Conservation (phyloP, 2,113 vertebrate species). For the Chionodraco myersi region DNA sequence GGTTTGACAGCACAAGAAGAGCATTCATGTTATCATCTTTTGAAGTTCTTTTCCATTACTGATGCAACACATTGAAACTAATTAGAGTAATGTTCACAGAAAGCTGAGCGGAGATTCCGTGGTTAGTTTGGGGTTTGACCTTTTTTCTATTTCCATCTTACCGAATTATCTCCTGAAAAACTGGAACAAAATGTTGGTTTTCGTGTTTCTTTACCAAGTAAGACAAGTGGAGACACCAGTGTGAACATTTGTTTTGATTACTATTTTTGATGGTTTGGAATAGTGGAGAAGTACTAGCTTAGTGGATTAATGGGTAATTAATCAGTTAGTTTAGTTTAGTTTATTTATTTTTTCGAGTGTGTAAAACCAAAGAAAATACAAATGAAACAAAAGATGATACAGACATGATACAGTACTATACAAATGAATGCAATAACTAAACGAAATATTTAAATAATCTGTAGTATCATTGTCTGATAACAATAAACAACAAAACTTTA, state of each 20-base stretch:
- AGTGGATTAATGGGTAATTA: background rate
- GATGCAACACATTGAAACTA: slow-evolving; percentile 66
- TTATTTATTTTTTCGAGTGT: no score
- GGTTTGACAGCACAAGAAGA: slow-evolving; percentile 45
- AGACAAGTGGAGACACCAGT: background rate
- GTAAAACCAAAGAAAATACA: no score
- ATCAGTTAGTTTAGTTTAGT: no score
- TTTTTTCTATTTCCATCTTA: background rate
- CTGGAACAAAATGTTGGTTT: background rate
- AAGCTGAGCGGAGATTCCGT: slow-evolving; percentile 18
- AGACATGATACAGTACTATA: no score
- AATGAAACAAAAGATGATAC: no score
- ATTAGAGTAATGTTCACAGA: slow-evolving; percentile 11
- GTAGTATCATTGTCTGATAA: no score
- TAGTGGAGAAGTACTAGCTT: background rate
- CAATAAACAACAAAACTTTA: no score
- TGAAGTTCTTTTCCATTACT: slow-evolving; percentile 54
- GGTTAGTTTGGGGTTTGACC: slow-evolving; percentile 20
- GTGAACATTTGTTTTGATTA: background rate
- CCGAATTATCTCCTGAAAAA: background rate
- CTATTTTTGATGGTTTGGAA: background rate
- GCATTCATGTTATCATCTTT: slow-evolving; percentile 38
- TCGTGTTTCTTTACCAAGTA: background rate
- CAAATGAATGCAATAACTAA: no score
- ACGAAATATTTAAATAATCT: no score